Base-by-base conservation (phyloP, 1,140 invertebrate genomes). In the Monochamus saltuarius region DNA sequence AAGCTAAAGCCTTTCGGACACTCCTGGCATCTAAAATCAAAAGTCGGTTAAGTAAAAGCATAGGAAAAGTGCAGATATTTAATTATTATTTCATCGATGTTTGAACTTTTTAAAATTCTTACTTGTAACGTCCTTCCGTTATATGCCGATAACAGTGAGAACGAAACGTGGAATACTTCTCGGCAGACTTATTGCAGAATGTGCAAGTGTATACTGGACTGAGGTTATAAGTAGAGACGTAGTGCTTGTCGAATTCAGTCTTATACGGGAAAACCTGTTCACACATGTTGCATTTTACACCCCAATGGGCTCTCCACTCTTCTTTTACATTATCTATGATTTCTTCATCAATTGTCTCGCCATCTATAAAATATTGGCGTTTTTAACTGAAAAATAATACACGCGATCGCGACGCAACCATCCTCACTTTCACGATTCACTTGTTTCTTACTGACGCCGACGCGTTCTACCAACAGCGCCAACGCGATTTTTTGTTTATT, bases 141-240 rank as follows among this genome's bases (percentile, higher is more conserved):
- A 75, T 71, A 57, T 76, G 75, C 19, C 76, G 53, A 61, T 77
- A 76, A 67, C 75, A 76, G 67, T 77, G 76, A 2, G 74, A 76
- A 50, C 75, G 57, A 65, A 76, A 77, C 8, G 74, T 77, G 6
- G 73, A 71, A 69, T 77, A 77, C 49, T 76, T 75, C 19, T 72
- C 70, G 50, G 72, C 66, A 22, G 73, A 67, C 51, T 75, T 77
- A 61, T 76, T 72, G 58, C 76, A 77, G 66, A 68, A 76, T 3
- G 71, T 70, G 58, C 76, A 77, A 11, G 72, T 75, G 58, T 77
- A 77, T 35, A 76, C 67, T 0, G 76, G 74, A 40, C 49, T 62
- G 46, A 61, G 57, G 37, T 66, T 72, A 59, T 77, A 74, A 35
- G 50, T 65, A 14, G 46, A 53, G 11, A 56, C 34, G 59, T 77